phyloP scores from a whole-genome alignment of 2,797 vertebrate species.

The Malurus leucopterus region DNA sequence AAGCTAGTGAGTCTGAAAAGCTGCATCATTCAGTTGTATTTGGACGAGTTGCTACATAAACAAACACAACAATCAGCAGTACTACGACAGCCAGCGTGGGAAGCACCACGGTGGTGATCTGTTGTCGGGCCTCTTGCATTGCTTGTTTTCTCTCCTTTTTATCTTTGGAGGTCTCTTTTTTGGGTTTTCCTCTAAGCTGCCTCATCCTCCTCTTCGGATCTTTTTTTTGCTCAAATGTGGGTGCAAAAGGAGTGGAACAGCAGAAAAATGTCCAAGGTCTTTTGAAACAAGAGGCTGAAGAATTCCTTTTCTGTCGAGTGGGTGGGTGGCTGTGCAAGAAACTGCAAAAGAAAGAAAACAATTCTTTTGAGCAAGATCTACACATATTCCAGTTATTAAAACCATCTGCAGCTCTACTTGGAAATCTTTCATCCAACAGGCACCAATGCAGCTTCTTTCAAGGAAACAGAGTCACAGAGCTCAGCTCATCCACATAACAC shows the following conservation, averaged over 20 bases:
- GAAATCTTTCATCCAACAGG: not conserved
- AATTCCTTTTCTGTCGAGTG: not conserved
- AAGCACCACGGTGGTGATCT: slow-evolving; percentile 89
- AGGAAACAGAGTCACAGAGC: not conserved
- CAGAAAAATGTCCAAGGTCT: not conserved
- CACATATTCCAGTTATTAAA: not conserved
- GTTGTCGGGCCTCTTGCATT: slow-evolving; percentile 94
- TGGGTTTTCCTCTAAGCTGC: slow-evolving; percentile 96
- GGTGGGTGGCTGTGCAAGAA: not conserved
- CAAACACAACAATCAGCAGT: slow-evolving; percentile 89
- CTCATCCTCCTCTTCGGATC: slow-evolving; percentile 77
- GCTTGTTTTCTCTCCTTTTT: slow-evolving; percentile 97
- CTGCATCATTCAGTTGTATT: slow-evolving; percentile 78
- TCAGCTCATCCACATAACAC: not conserved
- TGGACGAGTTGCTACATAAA: slow-evolving; percentile 93
- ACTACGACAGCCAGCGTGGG: slow-evolving; percentile 88
- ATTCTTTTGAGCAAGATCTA: not conserved
- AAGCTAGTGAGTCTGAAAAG: not conserved
- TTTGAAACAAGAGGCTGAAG: not conserved
- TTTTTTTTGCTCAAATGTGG: not conserved
- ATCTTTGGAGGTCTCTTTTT: slow-evolving; percentile 93
- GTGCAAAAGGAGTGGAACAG: not conserved
- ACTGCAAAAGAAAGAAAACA: slow-evolving; percentile 16
- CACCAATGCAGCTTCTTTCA: not conserved
- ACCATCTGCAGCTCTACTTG: not conserved